Conservation (phyloP, 2,797 vertebrate species). For the Tragopan temminckii region DNA sequence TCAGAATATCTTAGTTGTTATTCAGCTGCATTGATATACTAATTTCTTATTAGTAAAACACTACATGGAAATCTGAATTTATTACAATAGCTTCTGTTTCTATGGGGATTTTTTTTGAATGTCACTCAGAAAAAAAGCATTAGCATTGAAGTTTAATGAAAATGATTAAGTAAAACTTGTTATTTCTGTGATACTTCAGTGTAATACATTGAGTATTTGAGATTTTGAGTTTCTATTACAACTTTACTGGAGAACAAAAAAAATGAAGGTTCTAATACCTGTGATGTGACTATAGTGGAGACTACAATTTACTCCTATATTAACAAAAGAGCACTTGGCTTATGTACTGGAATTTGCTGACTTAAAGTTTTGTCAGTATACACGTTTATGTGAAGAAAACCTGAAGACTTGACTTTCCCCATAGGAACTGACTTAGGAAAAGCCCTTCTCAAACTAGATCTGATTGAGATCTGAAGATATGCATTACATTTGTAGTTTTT, state of each 20-base stretch:
- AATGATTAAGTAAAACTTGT: not conserved
- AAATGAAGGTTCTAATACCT: not conserved
- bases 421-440: not conserved
- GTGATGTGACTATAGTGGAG: not conserved
- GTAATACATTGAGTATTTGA: conserved; percentile 30
- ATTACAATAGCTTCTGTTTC: conserved; percentile 9
- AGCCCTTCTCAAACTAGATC: not conserved
- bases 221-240: conserved; percentile 27
- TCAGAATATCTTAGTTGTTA: conserved; percentile 18
- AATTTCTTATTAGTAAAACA: not conserved
- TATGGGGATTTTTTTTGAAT: conserved; percentile 32
- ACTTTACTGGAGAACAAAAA: conserved; percentile 33
- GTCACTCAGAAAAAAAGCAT: not conserved
- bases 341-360: not conserved
- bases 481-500: not conserved
- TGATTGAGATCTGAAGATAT: not conserved
- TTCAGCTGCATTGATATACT: not conserved
- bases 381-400: not conserved
- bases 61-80: conserved; percentile 4
- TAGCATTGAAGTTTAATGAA: conserved; percentile 8
- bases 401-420: not conserved
- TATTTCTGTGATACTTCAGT: conserved; percentile 28
- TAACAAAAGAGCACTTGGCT: not conserved
- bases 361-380: not conserved
- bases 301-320: not conserved